Evolutionary conservation across 2,113 vertebrate genomes (phyloP).

Genomic region (Benitochromis conjunctus): DNA sequence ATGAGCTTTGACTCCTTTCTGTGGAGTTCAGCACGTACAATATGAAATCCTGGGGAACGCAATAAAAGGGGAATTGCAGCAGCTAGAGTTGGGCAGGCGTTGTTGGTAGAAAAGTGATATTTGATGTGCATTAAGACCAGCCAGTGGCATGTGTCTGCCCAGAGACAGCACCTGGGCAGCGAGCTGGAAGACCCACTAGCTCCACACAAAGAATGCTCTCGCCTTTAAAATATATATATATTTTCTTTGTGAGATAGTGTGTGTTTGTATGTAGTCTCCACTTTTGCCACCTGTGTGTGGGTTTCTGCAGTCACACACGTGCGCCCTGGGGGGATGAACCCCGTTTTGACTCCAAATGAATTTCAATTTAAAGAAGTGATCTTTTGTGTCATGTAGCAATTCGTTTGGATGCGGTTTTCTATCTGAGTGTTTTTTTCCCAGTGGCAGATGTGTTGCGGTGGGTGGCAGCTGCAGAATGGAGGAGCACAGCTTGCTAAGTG

Average conservation of each 20-base stretch:
- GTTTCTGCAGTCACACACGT: neutral
- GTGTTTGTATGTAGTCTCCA: neutral
- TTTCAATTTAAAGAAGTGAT: conserved; percentile 53
- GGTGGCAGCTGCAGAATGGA: conserved; percentile 66
- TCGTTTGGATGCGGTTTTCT: conserved; percentile 28
- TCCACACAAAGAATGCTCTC: conserved; percentile 18
- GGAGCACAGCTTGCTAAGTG: conserved; percentile 67
- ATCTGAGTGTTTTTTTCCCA: conserved; percentile 24
- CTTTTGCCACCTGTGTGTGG: conserved; percentile 29
- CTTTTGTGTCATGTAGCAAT: conserved; percentile 48
- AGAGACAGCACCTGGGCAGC: conserved; percentile 22
- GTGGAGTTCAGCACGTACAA: conserved; percentile 32
- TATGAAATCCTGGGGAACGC: conserved; percentile 39
- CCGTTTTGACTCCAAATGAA: conserved; percentile 42
- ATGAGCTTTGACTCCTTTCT: conserved; percentile 40
- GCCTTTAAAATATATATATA: too few species aligned
- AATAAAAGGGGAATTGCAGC: conserved; percentile 30
- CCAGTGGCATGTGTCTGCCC: conserved; percentile 25
- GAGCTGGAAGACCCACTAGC: neutral
- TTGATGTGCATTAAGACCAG: conserved; percentile 38
- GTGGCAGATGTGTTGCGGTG: conserved; percentile 66
- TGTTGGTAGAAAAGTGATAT: conserved; percentile 46
- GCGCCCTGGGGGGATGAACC: neutral
- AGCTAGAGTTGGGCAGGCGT: neutral
- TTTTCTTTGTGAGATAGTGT: neutral